phyloP scores from a whole-genome alignment of 2,888 invertebrate genomes.

The Ephialtes manifestator region DNA sequence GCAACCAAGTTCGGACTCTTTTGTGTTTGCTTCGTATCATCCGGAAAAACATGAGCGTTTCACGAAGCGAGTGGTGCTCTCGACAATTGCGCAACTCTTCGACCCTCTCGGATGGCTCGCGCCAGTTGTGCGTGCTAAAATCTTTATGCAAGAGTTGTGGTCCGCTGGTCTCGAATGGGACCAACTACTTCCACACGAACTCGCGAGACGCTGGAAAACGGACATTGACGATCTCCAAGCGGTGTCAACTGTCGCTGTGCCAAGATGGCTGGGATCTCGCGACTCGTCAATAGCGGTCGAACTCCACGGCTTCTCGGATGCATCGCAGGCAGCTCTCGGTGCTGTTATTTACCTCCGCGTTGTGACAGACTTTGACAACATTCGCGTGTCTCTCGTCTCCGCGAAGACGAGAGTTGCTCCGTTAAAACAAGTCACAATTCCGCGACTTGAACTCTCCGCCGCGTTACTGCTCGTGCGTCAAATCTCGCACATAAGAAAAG shows the following conservation, averaged over 20 bases:
- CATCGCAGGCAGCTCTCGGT: conserved; percentile 60
- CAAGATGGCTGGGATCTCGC: too few species aligned
- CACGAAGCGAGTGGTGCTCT: background rate
- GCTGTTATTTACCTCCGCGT: too few species aligned
- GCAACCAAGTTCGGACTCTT: too few species aligned
- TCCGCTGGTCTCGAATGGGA: conserved; percentile 9
- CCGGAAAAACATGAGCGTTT: background rate
- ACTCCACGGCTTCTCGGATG: conserved; percentile 69
- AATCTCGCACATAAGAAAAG: too few species aligned
- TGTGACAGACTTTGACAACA: too few species aligned
- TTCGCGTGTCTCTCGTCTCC: background rate
- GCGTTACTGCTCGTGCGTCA: background rate
- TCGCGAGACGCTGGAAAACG: background rate
- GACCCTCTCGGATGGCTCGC: conserved; percentile 33
- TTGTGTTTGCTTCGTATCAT: too few species aligned
- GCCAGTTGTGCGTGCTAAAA: conserved; percentile 10
- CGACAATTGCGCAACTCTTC: background rate
- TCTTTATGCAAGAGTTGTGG: conserved; percentile 21
- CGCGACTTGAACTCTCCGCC: conserved; percentile 16
- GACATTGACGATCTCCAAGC: background rate
- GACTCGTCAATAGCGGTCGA: too few species aligned
- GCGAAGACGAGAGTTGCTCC: conserved; percentile 21
- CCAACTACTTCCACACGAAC: background rate
- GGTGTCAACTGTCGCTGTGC: conserved; percentile 14
- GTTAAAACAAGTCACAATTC: conserved; percentile 9